These are phyloP conservation scores for Zaprionus camerounensis DNA, from an alignment of 1,140 invertebrate species.

Conservation along the genomic window DNA sequence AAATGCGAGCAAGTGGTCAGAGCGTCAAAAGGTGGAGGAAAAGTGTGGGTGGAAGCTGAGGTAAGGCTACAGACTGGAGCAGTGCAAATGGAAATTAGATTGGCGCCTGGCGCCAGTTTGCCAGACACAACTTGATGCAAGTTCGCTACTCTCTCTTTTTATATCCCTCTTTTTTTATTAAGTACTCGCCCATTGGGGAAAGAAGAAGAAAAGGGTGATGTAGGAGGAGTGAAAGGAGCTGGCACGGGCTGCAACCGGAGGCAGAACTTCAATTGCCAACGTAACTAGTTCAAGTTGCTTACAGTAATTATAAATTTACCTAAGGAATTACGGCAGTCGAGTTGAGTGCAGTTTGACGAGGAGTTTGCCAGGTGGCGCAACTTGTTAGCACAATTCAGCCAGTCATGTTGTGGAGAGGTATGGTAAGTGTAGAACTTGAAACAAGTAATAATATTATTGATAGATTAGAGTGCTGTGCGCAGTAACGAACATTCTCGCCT, in stretches of 20 bases:
- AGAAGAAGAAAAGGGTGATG: background rate
- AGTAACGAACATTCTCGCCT: slow-evolving; percentile 13
- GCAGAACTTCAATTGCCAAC: slow-evolving; percentile 57
- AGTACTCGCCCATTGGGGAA: slow-evolving; percentile 23
- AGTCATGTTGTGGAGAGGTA: slow-evolving; percentile 29
- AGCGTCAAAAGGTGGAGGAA: background rate
- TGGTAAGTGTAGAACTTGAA: slow-evolving; percentile 34
- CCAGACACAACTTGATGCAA: slow-evolving; percentile 75
- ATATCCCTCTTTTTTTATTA: slow-evolving; percentile 17
- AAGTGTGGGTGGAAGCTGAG: background rate
- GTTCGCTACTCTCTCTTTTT: slow-evolving; percentile 30
- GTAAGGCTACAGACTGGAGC: slow-evolving; percentile 5
- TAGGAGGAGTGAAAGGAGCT: background rate
- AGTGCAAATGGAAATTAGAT: slow-evolving; percentile 76
- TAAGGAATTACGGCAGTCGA: slow-evolving; percentile 67
- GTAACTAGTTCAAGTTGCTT: slow-evolving; percentile 78
- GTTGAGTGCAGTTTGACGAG: slow-evolving; percentile 43
- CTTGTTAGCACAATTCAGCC: slow-evolving; percentile 41
- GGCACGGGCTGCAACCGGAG: slow-evolving; percentile 8
- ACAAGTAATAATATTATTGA: slow-evolving; percentile 76
- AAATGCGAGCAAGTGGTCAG: slow-evolving; percentile 55
- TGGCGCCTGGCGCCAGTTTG: slow-evolving; percentile 56
- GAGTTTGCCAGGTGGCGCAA: slow-evolving; percentile 35
- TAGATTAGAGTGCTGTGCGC: slow-evolving; percentile 65
- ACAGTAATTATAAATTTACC: slow-evolving; percentile 81